Evolutionary conservation across 37 sponge, comb jelly and placozoan species (phyloP).

Genomic region (Beroe ovata): DNA sequence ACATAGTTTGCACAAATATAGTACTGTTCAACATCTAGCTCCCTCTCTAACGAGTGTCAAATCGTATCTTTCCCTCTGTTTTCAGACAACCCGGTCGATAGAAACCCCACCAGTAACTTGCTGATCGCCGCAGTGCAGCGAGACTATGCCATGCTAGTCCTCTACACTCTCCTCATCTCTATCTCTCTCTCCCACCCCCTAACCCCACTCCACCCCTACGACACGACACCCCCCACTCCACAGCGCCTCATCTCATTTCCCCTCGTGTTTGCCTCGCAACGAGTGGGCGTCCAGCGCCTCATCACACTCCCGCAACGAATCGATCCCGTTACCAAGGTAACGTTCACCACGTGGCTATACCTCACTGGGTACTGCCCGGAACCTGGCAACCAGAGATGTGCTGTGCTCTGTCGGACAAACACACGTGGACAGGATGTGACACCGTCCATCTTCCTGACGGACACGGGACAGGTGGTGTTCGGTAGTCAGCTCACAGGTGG

Average conservation of each 20-base stretch:
- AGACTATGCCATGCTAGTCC: too few species aligned
- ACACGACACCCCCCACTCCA: conserved; percentile 13
- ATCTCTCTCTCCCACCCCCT: background rate
- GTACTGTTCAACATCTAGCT: too few species aligned
- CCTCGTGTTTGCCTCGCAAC: conserved; percentile 35
- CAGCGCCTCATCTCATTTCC: conserved; percentile 26
- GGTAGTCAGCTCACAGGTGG: background rate
- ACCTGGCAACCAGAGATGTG: conserved; percentile 28
- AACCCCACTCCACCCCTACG: conserved; percentile 30
- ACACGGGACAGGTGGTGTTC: conserved; percentile 20
- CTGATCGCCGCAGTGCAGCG: too few species aligned
- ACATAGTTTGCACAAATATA: too few species aligned
- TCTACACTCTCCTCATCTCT: background rate
- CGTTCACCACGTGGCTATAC: conserved; percentile 50
- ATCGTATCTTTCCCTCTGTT: too few species aligned
- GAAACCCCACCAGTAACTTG: too few species aligned
- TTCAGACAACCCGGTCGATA: too few species aligned
- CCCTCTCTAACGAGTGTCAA: too few species aligned
- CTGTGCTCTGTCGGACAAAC: background rate
- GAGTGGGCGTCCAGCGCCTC: conserved; percentile 14
- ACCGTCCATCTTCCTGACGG: conserved; percentile 9
- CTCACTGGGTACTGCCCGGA: background rate
- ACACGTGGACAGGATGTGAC: background rate
- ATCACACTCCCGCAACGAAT: background rate
- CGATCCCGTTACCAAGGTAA: background rate